Evolutionary conservation across 64 coral and sea anemone species (phyloP).

Genomic region (Actinia equina): DNA sequence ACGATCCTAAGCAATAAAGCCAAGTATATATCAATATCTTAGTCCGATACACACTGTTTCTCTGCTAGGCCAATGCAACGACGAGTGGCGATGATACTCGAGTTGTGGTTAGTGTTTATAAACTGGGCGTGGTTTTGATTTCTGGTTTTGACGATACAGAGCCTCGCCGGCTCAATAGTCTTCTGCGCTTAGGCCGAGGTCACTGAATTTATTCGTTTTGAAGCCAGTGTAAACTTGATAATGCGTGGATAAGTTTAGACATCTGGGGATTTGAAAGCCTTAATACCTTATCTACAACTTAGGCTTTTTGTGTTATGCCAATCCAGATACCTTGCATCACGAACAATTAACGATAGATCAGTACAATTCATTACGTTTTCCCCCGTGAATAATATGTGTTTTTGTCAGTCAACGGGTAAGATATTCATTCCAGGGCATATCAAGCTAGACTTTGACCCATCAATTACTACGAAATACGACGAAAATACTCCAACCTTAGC

Average conservation of each 20-base stretch:
- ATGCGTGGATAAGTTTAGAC: background rate
- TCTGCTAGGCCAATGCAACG: background rate
- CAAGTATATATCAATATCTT: background rate
- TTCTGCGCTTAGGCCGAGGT: background rate
- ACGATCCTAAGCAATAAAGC: background rate
- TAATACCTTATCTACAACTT: conserved; percentile 1
- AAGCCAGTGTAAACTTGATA: conserved; percentile 1
- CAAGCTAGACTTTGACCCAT: conserved; percentile 12
- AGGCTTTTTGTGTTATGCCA: background rate
- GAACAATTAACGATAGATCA: background rate
- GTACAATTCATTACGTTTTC: background rate
- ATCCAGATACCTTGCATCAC: background rate
- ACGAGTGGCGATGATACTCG: background rate
- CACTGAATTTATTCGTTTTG: background rate
- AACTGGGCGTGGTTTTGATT: background rate
- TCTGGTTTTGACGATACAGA: background rate
- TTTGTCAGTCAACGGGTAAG: background rate
- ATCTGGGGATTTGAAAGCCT: background rate
- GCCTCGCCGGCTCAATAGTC: background rate
- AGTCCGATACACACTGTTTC: background rate
- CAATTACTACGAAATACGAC: background rate
- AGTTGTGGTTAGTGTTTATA: background rate
- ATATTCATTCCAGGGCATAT: background rate
- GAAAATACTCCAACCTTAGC: background rate
- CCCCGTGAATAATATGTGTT: background rate